A percentile compares a stretch with the other conserved stretches of the same genome.
Evolutionary conservation across 2,113 vertebrate genomes (phyloP).

Genomic region (Steatornis caripensis): DNA sequence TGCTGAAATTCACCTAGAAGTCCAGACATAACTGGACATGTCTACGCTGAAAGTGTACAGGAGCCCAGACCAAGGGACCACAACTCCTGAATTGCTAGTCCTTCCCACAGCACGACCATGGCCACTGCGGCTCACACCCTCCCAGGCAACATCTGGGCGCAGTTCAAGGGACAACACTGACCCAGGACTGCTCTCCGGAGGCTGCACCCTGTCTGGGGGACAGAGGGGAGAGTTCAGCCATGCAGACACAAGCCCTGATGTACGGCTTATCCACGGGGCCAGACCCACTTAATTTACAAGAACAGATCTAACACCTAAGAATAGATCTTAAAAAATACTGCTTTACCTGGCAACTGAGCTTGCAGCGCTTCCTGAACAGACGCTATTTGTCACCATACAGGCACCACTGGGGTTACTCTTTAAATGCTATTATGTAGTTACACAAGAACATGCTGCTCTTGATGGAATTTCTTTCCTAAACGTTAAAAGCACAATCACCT

Average conservation of each 20-base stretch:
- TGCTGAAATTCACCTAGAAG: neutral
- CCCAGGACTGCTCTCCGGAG: neutral
- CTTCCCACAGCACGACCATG: neutral
- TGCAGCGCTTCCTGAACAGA: neutral
- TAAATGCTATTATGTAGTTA: neutral
- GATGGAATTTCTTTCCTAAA: neutral
- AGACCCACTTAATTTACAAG: accelerated
- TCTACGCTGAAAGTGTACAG: neutral
- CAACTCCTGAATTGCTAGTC: too few relatives aligned
- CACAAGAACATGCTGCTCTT: neutral
- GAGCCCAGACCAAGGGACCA: neutral
- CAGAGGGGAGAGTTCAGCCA: neutral
- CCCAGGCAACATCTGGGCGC: neutral
- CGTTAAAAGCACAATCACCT: neutral
- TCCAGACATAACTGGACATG: neutral
- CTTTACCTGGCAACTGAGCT: neutral
- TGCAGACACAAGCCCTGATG: neutral
- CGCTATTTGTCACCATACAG: neutral
- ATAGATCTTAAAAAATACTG: accelerated
- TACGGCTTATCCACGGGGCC: neutral
- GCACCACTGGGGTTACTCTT: neutral
- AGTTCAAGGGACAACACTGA: neutral
- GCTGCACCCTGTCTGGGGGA: neutral
- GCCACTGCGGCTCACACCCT: accelerated
- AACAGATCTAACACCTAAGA: neutral